Evolutionary conservation across 2,797 vertebrate species (phyloP), one percentile per base, ranked within the genome.

Genomic region (Cottoperca gobio): DNA sequence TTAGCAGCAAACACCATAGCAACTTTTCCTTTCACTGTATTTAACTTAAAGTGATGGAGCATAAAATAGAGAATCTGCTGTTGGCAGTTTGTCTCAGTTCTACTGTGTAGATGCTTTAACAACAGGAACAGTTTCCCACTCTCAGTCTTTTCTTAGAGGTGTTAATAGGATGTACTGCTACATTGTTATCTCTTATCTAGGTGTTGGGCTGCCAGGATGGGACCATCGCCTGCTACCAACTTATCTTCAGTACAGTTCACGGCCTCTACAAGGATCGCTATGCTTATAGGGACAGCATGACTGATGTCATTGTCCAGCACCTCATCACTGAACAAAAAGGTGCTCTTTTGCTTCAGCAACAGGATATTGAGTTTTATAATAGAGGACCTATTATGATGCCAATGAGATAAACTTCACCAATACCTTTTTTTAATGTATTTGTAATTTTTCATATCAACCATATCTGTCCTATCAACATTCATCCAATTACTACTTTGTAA

Each of bases 311-410:
- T 17, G 97, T 99, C 39, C 98, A 99, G 73, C 97, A 99, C 72
- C 96, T 99, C 85, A 99, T 99, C 94, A 99, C 97, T 0, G 98
- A 99, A 43, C 96, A 99, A 58, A 99, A 99, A 96, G 98, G 98
- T 99, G 84, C 43, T 7, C 3, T 59, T 73, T 62, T 74, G 31
- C 46, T 69, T 42, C 4, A 23, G 16, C 19, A 28, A 37, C 35
- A 54, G 16, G 35, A 63, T 73, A 52, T 48, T 66, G 19, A 48
- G 21, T 68, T n/a, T 70, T 35, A 21, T 59, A 26, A 60, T 24
- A 40, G 31, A 59, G 16, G 42, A 17, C 3, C 23, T 61, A 5
- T 64, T 62, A 24, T 31, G 21, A 58, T 73, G 42, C 19, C 35
- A 61, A 16, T 24, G 21, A 69, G n/a, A 4, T 43, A 14, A 49